Conservation (phyloP, 2,888 invertebrate genomes). For the Osedax fenrisi region DNA sequence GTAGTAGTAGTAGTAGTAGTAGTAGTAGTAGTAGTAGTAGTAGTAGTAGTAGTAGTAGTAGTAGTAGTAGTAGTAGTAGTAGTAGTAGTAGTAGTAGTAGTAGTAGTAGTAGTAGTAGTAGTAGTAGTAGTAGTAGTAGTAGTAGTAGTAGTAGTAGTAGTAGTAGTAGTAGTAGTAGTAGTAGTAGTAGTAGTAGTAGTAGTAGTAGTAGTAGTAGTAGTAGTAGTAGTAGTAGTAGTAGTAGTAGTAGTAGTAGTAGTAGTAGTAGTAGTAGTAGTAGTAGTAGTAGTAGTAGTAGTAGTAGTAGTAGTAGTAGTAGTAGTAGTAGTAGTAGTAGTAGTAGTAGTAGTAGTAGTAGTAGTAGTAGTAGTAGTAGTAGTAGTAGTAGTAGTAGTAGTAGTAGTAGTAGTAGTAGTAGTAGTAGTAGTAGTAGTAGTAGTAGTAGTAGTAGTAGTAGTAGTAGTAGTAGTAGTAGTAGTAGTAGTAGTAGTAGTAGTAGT, state of each 20-base stretch:
- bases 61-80: conserved; percentile 1
- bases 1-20: neutral
- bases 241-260: neutral
- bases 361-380: conserved; percentile 7
- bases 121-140: conserved; percentile 10
- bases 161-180: conserved; percentile 10
- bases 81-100: conserved; percentile 10
- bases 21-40: conserved; percentile 6
- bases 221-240: conserved; percentile 7
- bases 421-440: neutral
- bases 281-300: conserved; percentile 5
- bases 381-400: neutral
- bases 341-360: conserved; percentile 5
- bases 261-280: conserved; percentile 5
- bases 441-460: conserved; percentile 5
- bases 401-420: neutral
- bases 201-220: conserved; percentile 7
- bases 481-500: conserved; percentile 7
- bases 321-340: conserved; percentile 10
- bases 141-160: conserved; percentile 7
- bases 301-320: conserved; percentile 5
- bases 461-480: conserved; percentile 7
- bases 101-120: conserved; percentile 10
- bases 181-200: conserved; percentile 10
- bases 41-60: neutral